Percentiles rank a stretch among this genome's conserved stretches.
phyloP scores from a whole-genome alignment of 2,888 invertebrate genomes.

The Hofmannophila pseudospretella region DNA sequence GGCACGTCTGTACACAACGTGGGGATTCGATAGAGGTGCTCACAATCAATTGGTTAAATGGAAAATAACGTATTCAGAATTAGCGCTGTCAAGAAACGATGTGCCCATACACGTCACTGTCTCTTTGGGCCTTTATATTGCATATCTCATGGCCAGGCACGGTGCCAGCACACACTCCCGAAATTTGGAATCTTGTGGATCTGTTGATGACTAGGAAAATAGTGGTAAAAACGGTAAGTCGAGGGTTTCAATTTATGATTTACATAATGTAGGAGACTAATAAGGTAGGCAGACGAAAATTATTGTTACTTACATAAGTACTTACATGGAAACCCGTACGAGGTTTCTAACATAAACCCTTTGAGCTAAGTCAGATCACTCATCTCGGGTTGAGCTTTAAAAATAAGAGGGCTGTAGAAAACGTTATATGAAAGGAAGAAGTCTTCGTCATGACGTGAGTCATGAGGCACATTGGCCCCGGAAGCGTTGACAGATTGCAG shows the following conservation, averaged over 20 bases:
- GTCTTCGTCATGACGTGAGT: conserved; percentile 22
- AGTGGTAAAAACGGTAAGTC: no score
- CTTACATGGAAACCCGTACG: no score
- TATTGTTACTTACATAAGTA: no score
- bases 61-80: no score
- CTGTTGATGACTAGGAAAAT: no score
- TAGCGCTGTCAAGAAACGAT: neutral
- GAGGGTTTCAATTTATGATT: no score
- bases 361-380: neutral
- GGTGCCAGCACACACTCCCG: no score
- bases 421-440: conserved; percentile 16
- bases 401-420: neutral
- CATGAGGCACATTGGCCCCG: conserved; percentile 24
- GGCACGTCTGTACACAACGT: conserved; percentile 83
- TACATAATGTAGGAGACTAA: no score
- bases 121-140: neutral
- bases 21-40: no score
- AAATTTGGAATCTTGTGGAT: no score
- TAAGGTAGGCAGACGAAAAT: no score
- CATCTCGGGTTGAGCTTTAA: neutral
- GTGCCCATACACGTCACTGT: neutral
- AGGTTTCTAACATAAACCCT: neutral
- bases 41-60: no score
- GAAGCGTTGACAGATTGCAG: conserved; percentile 53
- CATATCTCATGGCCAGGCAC: neutral